phyloP scores from a whole-genome alignment of 2,113 vertebrate genomes.

The Rhodinocichla rosea region DNA sequence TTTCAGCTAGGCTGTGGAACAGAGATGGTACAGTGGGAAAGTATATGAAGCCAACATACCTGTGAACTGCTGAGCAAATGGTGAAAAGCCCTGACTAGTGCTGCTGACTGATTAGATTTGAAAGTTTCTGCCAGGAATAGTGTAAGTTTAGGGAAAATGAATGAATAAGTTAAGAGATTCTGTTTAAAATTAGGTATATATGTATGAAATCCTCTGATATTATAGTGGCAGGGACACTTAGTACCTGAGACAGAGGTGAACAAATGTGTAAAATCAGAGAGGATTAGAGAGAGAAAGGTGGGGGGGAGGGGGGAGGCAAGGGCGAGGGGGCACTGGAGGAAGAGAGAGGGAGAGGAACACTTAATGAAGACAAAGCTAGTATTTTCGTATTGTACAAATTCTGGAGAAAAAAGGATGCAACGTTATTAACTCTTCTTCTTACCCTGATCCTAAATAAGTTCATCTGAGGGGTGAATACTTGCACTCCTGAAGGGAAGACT shows the following conservation, averaged over 20 bases:
- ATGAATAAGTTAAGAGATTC: background rate
- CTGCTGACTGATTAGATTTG: constrained; percentile 17
- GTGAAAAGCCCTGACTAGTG: constrained; percentile 4
- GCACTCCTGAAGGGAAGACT: background rate
- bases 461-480: background rate
- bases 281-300: too few relatives aligned
- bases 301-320: background rate
- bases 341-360: background rate
- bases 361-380: background rate
- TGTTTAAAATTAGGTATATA: background rate
- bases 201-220: background rate
- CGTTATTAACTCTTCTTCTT: background rate
- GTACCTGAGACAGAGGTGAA: background rate
- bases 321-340: rapidly evolving
- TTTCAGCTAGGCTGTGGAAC: constrained; percentile 56
- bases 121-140: constrained; percentile 52
- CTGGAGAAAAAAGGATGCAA: background rate
- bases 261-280: background rate
- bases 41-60: constrained; percentile 22
- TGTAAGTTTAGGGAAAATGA: constrained; percentile 3
- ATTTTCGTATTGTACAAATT: background rate
- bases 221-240: background rate
- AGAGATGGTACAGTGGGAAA: constrained; percentile 45
- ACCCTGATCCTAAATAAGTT: background rate
- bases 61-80: constrained; percentile 33